Evolutionary conservation across 2,888 invertebrate species (phyloP), one percentile per base, ranked within the genome.

Genomic region (Campopleginae sp.): DNA sequence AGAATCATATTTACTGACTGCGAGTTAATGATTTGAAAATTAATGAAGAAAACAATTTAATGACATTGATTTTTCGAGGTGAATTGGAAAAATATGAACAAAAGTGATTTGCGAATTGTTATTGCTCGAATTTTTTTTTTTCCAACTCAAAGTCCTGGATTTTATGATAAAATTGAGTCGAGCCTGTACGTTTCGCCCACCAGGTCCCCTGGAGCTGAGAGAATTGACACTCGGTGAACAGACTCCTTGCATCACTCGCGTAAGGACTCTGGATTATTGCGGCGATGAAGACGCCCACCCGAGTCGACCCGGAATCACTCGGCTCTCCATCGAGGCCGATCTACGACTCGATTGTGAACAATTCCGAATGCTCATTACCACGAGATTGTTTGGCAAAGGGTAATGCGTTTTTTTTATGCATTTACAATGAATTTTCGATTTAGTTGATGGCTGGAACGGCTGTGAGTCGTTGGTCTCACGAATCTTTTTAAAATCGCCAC

Each of bases 351-450:
- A 94, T 86, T 94, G 94, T 87, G 94, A 95, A 65, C 94, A 95
- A 88, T 95, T 95, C 88, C 93, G 94, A 66, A 94, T 95, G 94
- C 93, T 94, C 72, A 94, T 95, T 84, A 91, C 93, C 4, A 93
- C 94, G 1, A 91, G 94, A 83, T 89, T 94, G 27, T 93, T 94
- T 80, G 94, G 94, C 48, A 94, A 93, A 89, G 94, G 93, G 94
- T 94, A 81, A 58, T 42, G 14, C 38, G 54, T 58, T 68, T 81
- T 54, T 14, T n/a, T 19, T 38, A 0, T 3, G 31, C 0, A n/a
- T 48, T 48, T 6, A 2, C 3, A 44, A 44, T 8, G 19, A 14
- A 27, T 27, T 58, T 27, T 10, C 12, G n/a, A n/a, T n/a, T 23
- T 54, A 23, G 10, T 54, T 23, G 23, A 2, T 23, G 10, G 46